These are phyloP conservation scores for Agapetus fuscipes DNA, from an alignment of 2,888 invertebrate species.

Conservation along the genomic window DNA sequence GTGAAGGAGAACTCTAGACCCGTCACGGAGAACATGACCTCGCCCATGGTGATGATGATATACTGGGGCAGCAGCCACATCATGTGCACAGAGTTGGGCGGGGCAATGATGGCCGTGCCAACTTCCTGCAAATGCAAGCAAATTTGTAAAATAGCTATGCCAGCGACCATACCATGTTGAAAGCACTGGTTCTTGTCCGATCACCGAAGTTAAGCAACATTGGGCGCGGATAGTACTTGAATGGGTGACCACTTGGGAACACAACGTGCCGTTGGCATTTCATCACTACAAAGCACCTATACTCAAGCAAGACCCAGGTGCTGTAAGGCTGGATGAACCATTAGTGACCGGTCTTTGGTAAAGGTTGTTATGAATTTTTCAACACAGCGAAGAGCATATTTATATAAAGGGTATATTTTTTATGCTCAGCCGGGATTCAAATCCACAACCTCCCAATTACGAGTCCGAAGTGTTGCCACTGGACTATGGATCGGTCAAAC, in stretches of 20 bases:
- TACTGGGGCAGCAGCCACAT: constrained; percentile 88
- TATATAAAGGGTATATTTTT: too few relatives aligned
- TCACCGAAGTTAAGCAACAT: constrained; percentile 18
- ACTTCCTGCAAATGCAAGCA: constrained; percentile 28
- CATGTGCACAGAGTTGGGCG: constrained; percentile 69
- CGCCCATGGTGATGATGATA: constrained; percentile 82
- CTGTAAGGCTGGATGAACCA: too few relatives aligned
- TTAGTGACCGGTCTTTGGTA: too few relatives aligned
- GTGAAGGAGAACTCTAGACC: constrained; percentile 94
- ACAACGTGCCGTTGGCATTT: constrained; percentile 6
- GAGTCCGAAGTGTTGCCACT: too few relatives aligned
- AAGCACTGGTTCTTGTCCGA: constrained; percentile 18
- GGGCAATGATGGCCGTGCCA: constrained; percentile 43
- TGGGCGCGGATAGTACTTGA: constrained; percentile 17
- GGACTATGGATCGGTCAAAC: too few relatives aligned
- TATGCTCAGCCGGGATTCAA: too few relatives aligned
- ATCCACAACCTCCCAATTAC: too few relatives aligned
- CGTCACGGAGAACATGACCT: constrained; percentile 94
- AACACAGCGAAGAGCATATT: too few relatives aligned
- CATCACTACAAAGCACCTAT: too few relatives aligned
- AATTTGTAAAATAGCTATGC: too few relatives aligned
- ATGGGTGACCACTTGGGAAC: constrained; percentile 18
- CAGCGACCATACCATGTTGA: constrained; percentile 16
- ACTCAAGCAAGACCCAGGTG: too few relatives aligned
- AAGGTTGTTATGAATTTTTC: too few relatives aligned